Conservation (phyloP, 2,113 vertebrate genomes). For the Emydocephalus ijimae region DNA sequence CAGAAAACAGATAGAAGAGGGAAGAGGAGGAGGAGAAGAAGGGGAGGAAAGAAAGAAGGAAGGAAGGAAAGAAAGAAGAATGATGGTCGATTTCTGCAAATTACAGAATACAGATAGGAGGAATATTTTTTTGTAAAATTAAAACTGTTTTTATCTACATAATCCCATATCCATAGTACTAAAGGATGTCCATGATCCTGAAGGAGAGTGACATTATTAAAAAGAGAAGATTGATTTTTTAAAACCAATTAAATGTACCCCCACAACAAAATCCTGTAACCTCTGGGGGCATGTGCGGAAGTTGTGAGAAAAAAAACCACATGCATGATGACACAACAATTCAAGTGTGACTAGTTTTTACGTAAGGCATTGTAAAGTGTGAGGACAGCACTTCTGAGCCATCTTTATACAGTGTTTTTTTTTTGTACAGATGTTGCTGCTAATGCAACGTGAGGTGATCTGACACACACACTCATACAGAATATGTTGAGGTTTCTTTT, state of each 20-base stretch:
- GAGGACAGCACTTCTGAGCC: neutral
- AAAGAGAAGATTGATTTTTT: neutral
- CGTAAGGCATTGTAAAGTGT: neutral
- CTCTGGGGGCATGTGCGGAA: neutral
- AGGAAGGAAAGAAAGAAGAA: neutral
- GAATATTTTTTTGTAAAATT: neutral
- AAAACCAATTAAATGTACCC: neutral
- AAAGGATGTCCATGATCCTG: neutral
- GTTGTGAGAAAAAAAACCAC: neutral
- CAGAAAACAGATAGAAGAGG: no score
- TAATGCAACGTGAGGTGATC: no score
- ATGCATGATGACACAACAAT: neutral
- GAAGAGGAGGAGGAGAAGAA: accelerated
- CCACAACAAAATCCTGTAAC: neutral
- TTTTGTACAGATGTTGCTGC: neutral
- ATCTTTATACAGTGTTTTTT: neutral
- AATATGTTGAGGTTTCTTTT: neutral
- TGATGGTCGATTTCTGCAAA: no score
- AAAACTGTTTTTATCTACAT: neutral
- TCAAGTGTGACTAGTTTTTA: neutral
- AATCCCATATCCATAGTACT: neutral
- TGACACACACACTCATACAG: neutral
- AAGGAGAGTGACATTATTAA: neutral
- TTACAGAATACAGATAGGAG: no score
- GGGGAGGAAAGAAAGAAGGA: neutral